A percentile compares a stretch with the other conserved stretches of the same genome.
Conservation (phyloP, 2,888 invertebrate genomes). For the Phortica magna region DNA sequence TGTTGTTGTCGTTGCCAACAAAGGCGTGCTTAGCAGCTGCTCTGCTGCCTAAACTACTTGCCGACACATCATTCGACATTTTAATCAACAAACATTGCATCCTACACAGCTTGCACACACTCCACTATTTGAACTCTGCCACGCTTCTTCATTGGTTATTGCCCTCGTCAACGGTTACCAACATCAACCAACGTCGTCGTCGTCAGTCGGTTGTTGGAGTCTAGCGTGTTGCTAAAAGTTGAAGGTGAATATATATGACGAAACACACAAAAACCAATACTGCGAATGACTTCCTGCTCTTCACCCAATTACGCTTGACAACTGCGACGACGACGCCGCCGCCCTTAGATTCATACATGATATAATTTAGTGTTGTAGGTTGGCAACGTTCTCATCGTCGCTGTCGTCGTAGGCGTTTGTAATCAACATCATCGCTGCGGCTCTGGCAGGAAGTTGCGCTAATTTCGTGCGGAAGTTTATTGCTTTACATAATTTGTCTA, state of each 20-base stretch:
- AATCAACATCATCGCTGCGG: conserved; percentile 48
- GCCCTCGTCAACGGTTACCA: conserved; percentile 10
- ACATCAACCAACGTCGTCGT: conserved; percentile 23
- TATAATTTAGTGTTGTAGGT: background rate
- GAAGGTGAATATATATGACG: conserved; percentile 53
- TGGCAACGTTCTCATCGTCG: conserved; percentile 36
- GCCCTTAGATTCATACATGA: background rate
- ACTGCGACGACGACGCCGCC: conserved; percentile 7
- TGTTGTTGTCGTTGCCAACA: conserved; percentile 1
- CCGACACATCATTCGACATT: conserved; percentile 11
- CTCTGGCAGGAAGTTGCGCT: conserved; percentile 57
- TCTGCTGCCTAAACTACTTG: background rate
- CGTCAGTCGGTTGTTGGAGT: too few species aligned
- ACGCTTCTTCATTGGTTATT: conserved; percentile 24
- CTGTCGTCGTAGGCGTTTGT: conserved; percentile 25
- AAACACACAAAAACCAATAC: conserved; percentile 15
- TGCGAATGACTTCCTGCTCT: conserved; percentile 9
- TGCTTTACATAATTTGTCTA: conserved; percentile 62
- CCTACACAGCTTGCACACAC: background rate
- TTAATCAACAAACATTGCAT: conserved; percentile 15
- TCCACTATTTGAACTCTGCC: background rate
- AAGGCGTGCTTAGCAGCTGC: background rate
- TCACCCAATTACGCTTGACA: conserved; percentile 24
- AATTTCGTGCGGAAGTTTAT: conserved; percentile 67
- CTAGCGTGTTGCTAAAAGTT: background rate